Evolutionary conservation across 2,113 vertebrate genomes (phyloP), one percentile per base, ranked within the genome.

Genomic region (Motacilla tschutschensis): DNA sequence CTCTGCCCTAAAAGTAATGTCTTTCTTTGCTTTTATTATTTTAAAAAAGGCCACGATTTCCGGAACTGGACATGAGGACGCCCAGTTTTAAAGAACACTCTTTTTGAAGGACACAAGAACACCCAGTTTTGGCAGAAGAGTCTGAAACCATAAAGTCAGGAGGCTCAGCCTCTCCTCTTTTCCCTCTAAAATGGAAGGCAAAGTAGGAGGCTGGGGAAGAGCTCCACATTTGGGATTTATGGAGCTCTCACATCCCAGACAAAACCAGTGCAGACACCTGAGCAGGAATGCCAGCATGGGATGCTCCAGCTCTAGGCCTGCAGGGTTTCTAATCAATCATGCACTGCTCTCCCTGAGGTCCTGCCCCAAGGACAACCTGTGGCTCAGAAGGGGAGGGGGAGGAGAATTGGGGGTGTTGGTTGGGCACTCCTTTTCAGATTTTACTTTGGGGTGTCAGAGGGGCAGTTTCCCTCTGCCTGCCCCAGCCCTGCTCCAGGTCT

Each of bases 291-390:
- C 5, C 8, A 6, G 5, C 26, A 16, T 11, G 28, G 48, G 64
- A 33, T 43, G 35, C 7, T 8, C 5, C 4, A 31, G 14, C 28
- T 28, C 5, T 3, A 1, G 28, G 14, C 36, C 9, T 0, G 2
- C 5, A 55, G 57, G 10, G 8, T 33, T 64, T 63, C 69, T 8
- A 40, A 40, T 41, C 4, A 40, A 40, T 41, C 4, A 0, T 17
- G 21, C 6, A 3, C 41, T 67, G 14, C 14, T 76, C 1, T 7
- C 9, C 20, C 26, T n/a, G 38, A 3, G 0, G 43, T 16, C 35
- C 29, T 79, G 79, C 35, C 24, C 31, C 2, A 3, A 47, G 17
- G 55, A 33, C 26, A 60, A 14, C 21, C 8, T 20, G 18, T 0
- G 3, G 16, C 10, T 82, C 44, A 71, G 35, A 76, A 72, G 21